Base-by-base conservation (phyloP, 1,140 invertebrate species). In the Himalopsyche phryganea region DNA sequence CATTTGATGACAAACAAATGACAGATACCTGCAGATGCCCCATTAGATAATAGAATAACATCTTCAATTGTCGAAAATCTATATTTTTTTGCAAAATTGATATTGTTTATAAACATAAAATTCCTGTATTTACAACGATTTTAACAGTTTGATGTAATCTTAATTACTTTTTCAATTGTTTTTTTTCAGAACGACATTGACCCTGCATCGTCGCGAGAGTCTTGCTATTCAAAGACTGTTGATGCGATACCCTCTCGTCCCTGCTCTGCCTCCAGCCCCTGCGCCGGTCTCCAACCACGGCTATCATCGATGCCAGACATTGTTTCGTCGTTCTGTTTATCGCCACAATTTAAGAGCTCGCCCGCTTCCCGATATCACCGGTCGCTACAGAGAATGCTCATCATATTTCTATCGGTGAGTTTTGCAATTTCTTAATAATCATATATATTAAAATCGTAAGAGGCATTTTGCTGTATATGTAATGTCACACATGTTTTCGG, bases 391-490 rank as follows among this genome's bases (percentile, higher is more conserved):
- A n/a, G 84, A 90, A 65, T 84, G 83, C 61, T 83, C 83, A 17
- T 86, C 91, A 0, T 78, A 83, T 38, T 92, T 90, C 75, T 90
- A 83, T 66, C 81, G 88, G 82, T 87, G 73, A 65, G n/a, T n/a
- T n/a, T n/a, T n/a, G n/a, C n/a, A n/a, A n/a, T n/a, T n/a, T n/a
- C n/a, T n/a, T n/a, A n/a, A n/a, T n/a, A n/a, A n/a, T n/a, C n/a
- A n/a, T n/a, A n/a, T n/a, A n/a, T n/a, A n/a, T n/a, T n/a, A n/a
- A n/a, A n/a, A n/a, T n/a, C n/a, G n/a, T n/a, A n/a, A n/a, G n/a
- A n/a, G n/a, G n/a, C n/a, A n/a, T n/a, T n/a, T n/a, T n/a, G n/a
- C n/a, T n/a, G n/a, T n/a, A n/a, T n/a, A n/a, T n/a, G n/a, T n/a
- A n/a, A n/a, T n/a, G n/a, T n/a, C n/a, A n/a, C n/a, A n/a, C n/a